A percentile compares a stretch with the other conserved stretches of the same genome.
These are phyloP conservation scores for Colaptes auratus DNA, from an alignment of 2,113 vertebrate genomes.

Conservation along the genomic window DNA sequence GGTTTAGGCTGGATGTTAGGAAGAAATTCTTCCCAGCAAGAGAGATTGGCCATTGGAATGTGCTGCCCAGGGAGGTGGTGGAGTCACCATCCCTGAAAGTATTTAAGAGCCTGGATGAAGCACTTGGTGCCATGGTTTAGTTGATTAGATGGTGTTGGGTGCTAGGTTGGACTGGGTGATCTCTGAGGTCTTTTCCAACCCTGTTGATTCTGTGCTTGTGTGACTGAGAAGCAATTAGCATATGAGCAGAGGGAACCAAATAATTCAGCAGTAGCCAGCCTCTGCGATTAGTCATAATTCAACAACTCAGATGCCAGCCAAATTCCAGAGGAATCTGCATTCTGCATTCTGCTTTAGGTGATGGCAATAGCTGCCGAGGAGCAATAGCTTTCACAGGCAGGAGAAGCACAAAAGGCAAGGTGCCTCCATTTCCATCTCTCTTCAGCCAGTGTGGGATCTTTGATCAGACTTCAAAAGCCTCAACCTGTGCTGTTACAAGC, in stretches of 20 bases:
- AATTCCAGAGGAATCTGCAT: not conserved
- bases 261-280: not conserved
- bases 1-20: too few species aligned
- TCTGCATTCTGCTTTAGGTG: not conserved
- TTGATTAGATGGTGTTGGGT: too few species aligned
- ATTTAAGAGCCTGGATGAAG: too few species aligned
- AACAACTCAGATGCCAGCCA: not conserved
- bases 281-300: not conserved
- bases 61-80: too few species aligned
- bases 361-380: not conserved
- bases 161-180: too few species aligned
- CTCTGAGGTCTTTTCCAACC: too few species aligned
- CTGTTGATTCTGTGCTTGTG: too few species aligned
- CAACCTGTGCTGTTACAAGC: not conserved
- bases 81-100: too few species aligned
- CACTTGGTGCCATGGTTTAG: too few species aligned
- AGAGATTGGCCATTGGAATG: too few species aligned
- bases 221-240: not conserved
- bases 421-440: not conserved
- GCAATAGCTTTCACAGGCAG: not conserved
- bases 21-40: too few species aligned
- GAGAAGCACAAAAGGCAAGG: not conserved
- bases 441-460: slow-evolving; percentile 19
- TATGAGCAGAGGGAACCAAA: not conserved
- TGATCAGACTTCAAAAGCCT: slow-evolving; percentile 51